Conservation (phyloP, 2,888 invertebrate species). For the Prosopocoilus inquinatus region DNA sequence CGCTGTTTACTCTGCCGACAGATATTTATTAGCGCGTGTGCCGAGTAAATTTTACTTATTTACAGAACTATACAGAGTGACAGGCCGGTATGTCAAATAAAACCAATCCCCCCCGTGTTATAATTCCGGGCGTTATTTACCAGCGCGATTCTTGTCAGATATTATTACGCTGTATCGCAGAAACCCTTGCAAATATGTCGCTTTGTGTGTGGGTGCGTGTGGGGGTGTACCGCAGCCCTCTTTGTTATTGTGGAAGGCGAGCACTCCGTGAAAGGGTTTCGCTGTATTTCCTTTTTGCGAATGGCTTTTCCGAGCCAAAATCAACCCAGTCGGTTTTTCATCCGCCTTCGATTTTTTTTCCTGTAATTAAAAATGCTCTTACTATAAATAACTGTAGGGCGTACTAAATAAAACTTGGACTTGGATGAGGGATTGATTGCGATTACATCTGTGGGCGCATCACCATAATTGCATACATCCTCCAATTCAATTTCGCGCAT, state of each 20-base stretch:
- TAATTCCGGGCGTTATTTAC: constrained; percentile 18
- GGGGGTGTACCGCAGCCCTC: neutral
- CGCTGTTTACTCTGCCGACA: constrained; percentile 26
- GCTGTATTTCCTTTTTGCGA: neutral
- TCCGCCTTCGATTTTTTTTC: no score
- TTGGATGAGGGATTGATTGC: no score
- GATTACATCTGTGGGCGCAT: no score
- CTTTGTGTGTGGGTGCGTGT: neutral
- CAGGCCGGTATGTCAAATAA: constrained; percentile 31
- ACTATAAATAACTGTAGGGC: no score
- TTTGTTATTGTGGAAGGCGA: neutral
- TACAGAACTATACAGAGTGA: constrained; percentile 33
- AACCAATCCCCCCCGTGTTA: constrained; percentile 22
- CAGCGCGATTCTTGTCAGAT: constrained; percentile 2
- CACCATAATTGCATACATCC: no score
- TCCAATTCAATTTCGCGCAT: neutral
- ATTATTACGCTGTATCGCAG: neutral
- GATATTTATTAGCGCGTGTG: constrained; percentile 38
- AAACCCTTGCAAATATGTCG: neutral
- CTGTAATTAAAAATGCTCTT: no score
- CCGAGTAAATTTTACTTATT: constrained; percentile 40
- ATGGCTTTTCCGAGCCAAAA: no score
- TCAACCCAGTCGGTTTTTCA: no score
- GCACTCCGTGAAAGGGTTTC: neutral
- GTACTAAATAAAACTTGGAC: no score